phyloP scores from a whole-genome alignment of 2,888 invertebrate species.

The Pachycephus smyrnensis region DNA sequence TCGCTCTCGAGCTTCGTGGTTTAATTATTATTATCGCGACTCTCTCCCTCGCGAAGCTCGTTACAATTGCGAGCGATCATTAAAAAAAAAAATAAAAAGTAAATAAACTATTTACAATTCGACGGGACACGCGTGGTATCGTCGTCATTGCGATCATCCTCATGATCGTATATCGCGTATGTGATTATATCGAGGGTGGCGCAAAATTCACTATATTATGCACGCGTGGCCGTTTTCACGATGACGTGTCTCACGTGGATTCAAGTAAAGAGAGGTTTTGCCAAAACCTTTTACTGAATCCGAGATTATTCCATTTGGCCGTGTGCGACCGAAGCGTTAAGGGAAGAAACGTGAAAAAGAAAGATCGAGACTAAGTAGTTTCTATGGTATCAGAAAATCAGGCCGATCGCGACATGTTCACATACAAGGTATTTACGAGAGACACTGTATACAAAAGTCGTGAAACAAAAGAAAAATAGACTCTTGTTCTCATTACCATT shows the following conservation, averaged over 20 bases:
- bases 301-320: background rate
- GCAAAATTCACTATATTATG: background rate
- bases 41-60: conserved; percentile 11
- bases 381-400: background rate
- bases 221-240: background rate
- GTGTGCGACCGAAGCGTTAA: background rate
- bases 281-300: background rate
- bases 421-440: background rate
- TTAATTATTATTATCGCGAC: background rate
- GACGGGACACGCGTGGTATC: conserved; percentile 56
- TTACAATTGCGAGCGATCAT: conserved; percentile 15
- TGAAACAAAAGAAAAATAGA: background rate
- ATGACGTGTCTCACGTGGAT: background rate
- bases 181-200: background rate
- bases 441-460: background rate
- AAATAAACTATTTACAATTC: conserved; percentile 64
- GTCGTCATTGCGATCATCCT: background rate
- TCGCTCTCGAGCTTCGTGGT: background rate
- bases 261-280: background rate
- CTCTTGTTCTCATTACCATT: background rate
- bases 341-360: background rate
- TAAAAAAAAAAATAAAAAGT: conserved; percentile 53
- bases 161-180: background rate
- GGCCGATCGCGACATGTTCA: background rate
- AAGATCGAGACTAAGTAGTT: background rate